Evolutionary conservation across 2,797 vertebrate species (phyloP), one percentile per base, ranked within the genome.

Genomic region (Rallus crepitans): DNA sequence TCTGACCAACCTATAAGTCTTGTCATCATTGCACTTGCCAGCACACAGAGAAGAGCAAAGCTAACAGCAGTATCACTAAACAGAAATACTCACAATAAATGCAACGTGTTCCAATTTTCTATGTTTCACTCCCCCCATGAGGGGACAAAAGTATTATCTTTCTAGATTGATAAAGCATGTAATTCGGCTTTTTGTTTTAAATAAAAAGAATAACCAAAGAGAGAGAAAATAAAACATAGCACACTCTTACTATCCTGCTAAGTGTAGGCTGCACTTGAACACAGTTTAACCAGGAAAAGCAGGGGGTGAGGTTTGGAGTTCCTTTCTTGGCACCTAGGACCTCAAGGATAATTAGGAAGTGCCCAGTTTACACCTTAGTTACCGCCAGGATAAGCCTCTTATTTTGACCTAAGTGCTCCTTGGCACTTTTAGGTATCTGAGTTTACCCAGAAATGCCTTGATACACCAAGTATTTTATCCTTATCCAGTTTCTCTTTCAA

Each of bases 161-260:
- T 87, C 69, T 64, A 35, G 11, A 80, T 70, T 52, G 30, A 63
- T 60, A 77, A 80, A 88, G 11, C 11, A 21, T 71, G 8, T 69
- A 84, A 42, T 24, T 75, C 48, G 33, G 12, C 21, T 65, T 87
- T 93, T 87, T 93, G 81, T 79, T 91, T 91, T 85, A 75, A 82
- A 65, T 64, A 31, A 65, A 72, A 89, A 76, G 8, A 91, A 80
- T 78, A 84, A 57, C 35, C 85, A 35, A 78, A 82, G 45, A 63
- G n/a, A 79, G 37, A 83, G 83, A 79, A 93, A 87, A 83, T 53
- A 81, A 89, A 94, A 70, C 56, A 76, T 79, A 82, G 35, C n/a
- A 45, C 28, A 3, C 12, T 72, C 21, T 77, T 93, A 30, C 55
- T 65, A 11, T 66, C 70, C 71, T 91, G 55, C 39, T 24, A 57